Conservation (phyloP, 1,140 invertebrate species). For the Drosophila truncata region DNA sequence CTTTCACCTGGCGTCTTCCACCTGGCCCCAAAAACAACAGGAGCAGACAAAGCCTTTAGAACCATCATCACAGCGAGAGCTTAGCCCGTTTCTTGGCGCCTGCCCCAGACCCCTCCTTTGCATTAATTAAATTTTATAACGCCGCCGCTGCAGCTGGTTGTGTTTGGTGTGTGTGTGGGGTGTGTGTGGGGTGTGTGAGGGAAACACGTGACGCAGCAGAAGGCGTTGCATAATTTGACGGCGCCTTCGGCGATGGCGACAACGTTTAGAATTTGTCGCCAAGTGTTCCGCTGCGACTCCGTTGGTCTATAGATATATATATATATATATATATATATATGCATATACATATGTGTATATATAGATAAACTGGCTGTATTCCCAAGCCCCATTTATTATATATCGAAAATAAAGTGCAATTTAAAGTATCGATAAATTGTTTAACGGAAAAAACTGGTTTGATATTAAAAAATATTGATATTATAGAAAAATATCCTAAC, state of each 20-base stretch:
- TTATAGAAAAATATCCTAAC: no score
- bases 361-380: neutral
- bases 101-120: constrained; percentile 8
- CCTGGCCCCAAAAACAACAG: constrained; percentile 52
- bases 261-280: constrained; percentile 63
- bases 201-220: constrained; percentile 71
- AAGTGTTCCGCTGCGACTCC: constrained; percentile 32
- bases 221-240: constrained; percentile 71
- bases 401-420: no score
- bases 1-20: constrained; percentile 27
- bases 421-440: no score
- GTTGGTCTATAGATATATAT: neutral
- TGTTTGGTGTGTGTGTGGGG: constrained; percentile 6
- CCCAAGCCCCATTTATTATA: neutral
- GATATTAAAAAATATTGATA: no score
- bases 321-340: neutral
- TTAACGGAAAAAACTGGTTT: no score
- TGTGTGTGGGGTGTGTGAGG: constrained; percentile 1
- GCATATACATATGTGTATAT: neutral
- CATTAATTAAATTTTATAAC: constrained; percentile 82
- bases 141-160: constrained; percentile 49
- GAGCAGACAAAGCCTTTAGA: constrained; percentile 49
- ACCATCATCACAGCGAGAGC: constrained; percentile 35
- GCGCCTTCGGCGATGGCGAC: constrained; percentile 44
- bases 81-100: constrained; percentile 42